Percentiles rank a stretch among this genome's conserved stretches.
Evolutionary conservation across 1,140 invertebrate genomes (phyloP).

Genomic region (Pseudobourletiella spinata): DNA sequence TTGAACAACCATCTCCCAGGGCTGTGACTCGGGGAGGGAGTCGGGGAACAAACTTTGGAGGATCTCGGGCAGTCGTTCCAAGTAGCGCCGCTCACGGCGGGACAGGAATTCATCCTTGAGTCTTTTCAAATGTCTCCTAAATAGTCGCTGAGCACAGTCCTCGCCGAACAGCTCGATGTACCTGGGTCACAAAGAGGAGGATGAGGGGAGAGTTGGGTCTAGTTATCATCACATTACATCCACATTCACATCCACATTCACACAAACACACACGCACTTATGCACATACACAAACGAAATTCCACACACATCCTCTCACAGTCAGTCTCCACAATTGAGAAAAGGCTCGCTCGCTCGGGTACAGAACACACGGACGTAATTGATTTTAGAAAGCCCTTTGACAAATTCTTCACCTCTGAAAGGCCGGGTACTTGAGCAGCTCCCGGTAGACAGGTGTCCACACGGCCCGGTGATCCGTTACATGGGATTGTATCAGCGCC

Average conservation of each 20-base stretch:
- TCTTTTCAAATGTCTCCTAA: slow-evolving; percentile 71
- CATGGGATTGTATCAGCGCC: slow-evolving; percentile 68
- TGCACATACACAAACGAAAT: too few relatives aligned
- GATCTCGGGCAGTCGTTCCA: slow-evolving; percentile 68
- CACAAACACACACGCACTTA: too few relatives aligned
- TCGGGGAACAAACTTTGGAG: slow-evolving; percentile 75
- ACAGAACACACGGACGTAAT: background rate
- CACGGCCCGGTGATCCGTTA: slow-evolving; percentile 65
- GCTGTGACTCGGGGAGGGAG: slow-evolving; percentile 27
- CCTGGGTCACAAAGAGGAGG: slow-evolving; percentile 12
- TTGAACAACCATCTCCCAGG: slow-evolving; percentile 45
- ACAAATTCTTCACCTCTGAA: slow-evolving; percentile 29
- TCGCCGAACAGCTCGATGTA: slow-evolving; percentile 85
- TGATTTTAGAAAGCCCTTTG: background rate
- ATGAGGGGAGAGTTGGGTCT: too few relatives aligned
- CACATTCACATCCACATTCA: too few relatives aligned
- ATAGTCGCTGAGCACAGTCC: slow-evolving; percentile 69
- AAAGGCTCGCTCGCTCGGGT: too few relatives aligned
- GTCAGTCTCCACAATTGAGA: too few relatives aligned
- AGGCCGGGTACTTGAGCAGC: slow-evolving; percentile 35
- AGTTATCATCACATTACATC: too few relatives aligned
- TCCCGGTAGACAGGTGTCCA: slow-evolving; percentile 46
- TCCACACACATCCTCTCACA: too few relatives aligned
- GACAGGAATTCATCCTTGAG: slow-evolving; percentile 76
- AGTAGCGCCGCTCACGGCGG: slow-evolving; percentile 67